Evolutionary conservation across 2,888 invertebrate genomes (phyloP).

Genomic region (Cryptus armator): DNA sequence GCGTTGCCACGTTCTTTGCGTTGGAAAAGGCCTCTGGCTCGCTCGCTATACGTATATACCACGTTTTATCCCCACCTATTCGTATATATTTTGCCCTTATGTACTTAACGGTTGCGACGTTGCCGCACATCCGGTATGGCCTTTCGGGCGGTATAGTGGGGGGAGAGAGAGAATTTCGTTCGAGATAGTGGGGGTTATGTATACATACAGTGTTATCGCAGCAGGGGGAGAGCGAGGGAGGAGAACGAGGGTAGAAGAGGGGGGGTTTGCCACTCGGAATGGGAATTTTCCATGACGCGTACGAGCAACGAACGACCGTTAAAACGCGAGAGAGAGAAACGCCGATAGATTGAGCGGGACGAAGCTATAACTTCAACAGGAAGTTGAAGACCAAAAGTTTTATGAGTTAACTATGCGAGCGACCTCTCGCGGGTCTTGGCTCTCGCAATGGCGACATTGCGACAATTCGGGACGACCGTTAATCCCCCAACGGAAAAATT

Average conservation of each 20-base stretch:
- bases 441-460: slow-evolving; percentile 18
- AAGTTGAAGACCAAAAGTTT: slow-evolving; percentile 56
- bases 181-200: slow-evolving; percentile 76
- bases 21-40: slow-evolving; percentile 67
- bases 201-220: slow-evolving; percentile 63
- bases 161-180: slow-evolving; percentile 72
- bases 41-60: slow-evolving; percentile 41
- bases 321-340: slow-evolving; percentile 41
- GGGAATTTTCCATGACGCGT: slow-evolving; percentile 83
- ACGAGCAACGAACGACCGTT: slow-evolving; percentile 63
- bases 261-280: slow-evolving; percentile 74
- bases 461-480: slow-evolving; percentile 12
- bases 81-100: slow-evolving; percentile 74
- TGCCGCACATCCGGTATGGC: slow-evolving; percentile 83
- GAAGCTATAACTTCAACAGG: slow-evolving; percentile 52
- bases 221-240: slow-evolving; percentile 66
- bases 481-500: neutral
- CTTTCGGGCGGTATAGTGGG: slow-evolving; percentile 74
- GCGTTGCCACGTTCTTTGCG: slow-evolving; percentile 83
- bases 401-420: slow-evolving; percentile 35
- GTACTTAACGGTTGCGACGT: slow-evolving; percentile 84
- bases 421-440: slow-evolving; percentile 56
- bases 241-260: slow-evolving; percentile 61
- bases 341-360: slow-evolving; percentile 24
- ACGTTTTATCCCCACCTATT: slow-evolving; percentile 64